These are phyloP conservation scores for Vultur gryphus DNA, from an alignment of 2,797 vertebrate species.

Conservation along the genomic window DNA sequence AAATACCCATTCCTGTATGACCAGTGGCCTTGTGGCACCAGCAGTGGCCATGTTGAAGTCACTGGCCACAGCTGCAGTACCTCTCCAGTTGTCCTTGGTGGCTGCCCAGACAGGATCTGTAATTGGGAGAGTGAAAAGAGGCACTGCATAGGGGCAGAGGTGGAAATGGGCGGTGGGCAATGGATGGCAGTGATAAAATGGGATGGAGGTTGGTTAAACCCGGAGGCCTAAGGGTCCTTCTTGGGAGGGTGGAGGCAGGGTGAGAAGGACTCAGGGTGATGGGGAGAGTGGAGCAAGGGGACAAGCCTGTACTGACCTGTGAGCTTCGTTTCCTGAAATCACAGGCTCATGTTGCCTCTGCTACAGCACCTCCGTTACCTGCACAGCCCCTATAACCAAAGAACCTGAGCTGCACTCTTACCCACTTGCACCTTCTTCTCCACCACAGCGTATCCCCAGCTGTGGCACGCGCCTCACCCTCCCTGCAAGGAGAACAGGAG, in stretches of 20 bases:
- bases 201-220: not conserved
- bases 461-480: accelerated
- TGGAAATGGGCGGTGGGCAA: not conserved
- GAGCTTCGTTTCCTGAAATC: not conserved
- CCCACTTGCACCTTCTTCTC: not conserved
- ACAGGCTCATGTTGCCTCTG: not conserved
- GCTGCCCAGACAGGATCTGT: not conserved
- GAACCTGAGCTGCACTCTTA: not conserved
- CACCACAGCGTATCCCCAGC: too few relatives aligned
- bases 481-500: not conserved
- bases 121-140: not conserved
- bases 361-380: not conserved
- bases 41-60: not conserved
- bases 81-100: not conserved
- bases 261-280: not conserved
- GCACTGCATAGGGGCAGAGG: not conserved
- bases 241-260: not conserved
- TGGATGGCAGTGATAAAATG: too few relatives aligned
- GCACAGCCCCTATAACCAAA: not conserved
- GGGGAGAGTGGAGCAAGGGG: not conserved
- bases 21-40: too few relatives aligned
- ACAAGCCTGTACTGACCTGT: not conserved
- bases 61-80: not conserved
- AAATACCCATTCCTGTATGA: not conserved
- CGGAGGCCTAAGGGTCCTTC: not conserved